These are phyloP conservation scores for Oostethus manadensis DNA, from an alignment of 2,113 vertebrate genomes.

Conservation along the genomic window DNA sequence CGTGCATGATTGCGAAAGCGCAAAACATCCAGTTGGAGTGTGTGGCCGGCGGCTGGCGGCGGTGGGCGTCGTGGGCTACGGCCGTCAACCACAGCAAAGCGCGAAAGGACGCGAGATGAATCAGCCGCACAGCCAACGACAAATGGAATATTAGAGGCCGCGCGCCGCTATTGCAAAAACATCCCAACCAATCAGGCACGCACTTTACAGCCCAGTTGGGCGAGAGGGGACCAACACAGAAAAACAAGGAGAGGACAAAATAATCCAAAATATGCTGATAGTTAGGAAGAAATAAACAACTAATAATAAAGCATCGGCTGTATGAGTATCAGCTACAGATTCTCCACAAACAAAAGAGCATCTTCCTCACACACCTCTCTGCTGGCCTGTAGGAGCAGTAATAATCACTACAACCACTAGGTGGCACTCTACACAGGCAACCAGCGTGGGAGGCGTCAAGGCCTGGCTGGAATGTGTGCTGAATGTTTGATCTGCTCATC, in stretches of 20 bases:
- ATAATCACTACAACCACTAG: slow-evolving; percentile 49
- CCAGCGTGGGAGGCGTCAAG: slow-evolving; percentile 5
- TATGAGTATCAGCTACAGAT: background rate
- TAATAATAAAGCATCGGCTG: too few relatives aligned
- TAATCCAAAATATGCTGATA: slow-evolving; percentile 10
- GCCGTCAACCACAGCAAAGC: slow-evolving; percentile 65
- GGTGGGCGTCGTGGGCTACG: slow-evolving; percentile 45
- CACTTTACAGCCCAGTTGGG: slow-evolving; percentile 60
- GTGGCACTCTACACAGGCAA: slow-evolving; percentile 61
- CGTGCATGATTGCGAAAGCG: slow-evolving; percentile 14
- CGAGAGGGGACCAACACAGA: too few relatives aligned
- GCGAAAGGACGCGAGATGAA: slow-evolving; percentile 63
- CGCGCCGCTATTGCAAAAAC: slow-evolving; percentile 63
- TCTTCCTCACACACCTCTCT: slow-evolving; percentile 3
- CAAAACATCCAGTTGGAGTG: slow-evolving; percentile 13
- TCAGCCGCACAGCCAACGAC: slow-evolving; percentile 62
- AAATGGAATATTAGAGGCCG: slow-evolving; percentile 70
- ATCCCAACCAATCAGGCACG: slow-evolving; percentile 67
- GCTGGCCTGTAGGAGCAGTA: slow-evolving; percentile 12
- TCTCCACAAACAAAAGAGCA: background rate
- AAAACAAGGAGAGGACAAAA: too few relatives aligned
- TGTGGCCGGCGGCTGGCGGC: slow-evolving; percentile 6
- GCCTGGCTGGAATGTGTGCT: slow-evolving; percentile 7
- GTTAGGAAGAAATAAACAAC: too few relatives aligned
- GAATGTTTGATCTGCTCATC: slow-evolving; percentile 1